Conservation (phyloP, 2,797 vertebrate genomes). For the Vipera latastei region DNA sequence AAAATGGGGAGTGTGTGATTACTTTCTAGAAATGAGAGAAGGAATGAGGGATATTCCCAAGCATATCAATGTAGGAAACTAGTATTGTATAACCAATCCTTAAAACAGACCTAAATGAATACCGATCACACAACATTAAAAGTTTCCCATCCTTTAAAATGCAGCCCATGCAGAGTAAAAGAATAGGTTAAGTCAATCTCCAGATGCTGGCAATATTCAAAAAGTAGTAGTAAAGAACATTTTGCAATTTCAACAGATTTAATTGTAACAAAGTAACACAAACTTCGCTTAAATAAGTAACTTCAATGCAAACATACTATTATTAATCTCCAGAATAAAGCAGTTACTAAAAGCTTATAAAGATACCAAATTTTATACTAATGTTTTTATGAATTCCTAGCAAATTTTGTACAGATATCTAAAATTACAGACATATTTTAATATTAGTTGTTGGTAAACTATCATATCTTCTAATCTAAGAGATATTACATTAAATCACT, state of each 20-base stretch:
- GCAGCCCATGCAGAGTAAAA: neutral
- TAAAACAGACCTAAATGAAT: neutral
- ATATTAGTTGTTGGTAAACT: neutral
- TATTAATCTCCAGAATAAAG: neutral
- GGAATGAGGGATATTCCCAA: neutral
- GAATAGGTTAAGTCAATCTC: neutral
- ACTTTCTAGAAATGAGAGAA: neutral
- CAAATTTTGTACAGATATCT: neutral
- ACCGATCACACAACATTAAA: neutral
- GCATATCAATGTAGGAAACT: neutral
- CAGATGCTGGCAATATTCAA: neutral
- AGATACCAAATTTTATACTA: neutral
- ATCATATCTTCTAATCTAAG: neutral
- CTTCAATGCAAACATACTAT: neutral
- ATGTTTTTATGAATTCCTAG: neutral
- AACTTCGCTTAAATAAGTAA: neutral
- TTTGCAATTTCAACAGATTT: neutral
- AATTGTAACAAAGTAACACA: neutral
- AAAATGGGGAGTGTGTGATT: neutral
- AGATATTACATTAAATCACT: neutral
- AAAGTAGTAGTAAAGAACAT: neutral
- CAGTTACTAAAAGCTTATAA: neutral
- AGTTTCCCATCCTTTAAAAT: conserved; percentile 11
- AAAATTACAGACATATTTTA: neutral
- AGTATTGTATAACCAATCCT: neutral